phyloP scores from a whole-genome alignment of 2,888 invertebrate genomes.

The Eugnorisma glareosa region DNA sequence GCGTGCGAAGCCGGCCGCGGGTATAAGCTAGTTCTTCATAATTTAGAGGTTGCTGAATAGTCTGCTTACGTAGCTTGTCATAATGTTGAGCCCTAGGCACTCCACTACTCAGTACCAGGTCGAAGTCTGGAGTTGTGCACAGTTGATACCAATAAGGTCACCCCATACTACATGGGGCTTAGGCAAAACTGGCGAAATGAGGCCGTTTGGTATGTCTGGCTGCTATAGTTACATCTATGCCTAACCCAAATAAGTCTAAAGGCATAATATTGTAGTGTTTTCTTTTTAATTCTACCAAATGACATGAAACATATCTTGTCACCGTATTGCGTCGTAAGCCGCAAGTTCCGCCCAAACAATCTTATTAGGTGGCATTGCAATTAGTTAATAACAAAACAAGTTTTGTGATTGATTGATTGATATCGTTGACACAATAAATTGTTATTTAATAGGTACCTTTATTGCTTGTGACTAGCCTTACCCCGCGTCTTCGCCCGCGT shows the following conservation, averaged over 20 bases:
- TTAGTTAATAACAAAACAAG: slow-evolving; percentile 35
- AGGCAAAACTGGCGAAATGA: no score
- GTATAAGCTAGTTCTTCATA: no score
- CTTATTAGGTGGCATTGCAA: slow-evolving; percentile 35
- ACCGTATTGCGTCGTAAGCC: neutral
- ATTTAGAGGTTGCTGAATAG: no score
- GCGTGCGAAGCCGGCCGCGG: no score
- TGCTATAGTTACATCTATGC: neutral
- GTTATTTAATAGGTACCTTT: slow-evolving; percentile 14
- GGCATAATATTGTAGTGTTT: neutral
- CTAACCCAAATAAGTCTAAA: no score
- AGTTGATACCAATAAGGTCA: neutral
- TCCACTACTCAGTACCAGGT: neutral
- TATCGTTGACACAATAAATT: slow-evolving; percentile 47
- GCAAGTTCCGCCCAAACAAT: slow-evolving; percentile 33
- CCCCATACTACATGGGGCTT: neutral
- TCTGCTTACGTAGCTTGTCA: no score
- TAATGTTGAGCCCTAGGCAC: neutral
- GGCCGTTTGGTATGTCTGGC: neutral
- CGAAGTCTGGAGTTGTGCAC: neutral
- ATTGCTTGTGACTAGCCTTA: slow-evolving; percentile 12
- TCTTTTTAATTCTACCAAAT: slow-evolving; percentile 3
- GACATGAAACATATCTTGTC: neutral
- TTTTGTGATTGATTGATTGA: slow-evolving; percentile 59
- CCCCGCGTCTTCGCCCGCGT: neutral